Conservation (phyloP, 2,888 invertebrate species). For the Caenorhabditis plicata region DNA sequence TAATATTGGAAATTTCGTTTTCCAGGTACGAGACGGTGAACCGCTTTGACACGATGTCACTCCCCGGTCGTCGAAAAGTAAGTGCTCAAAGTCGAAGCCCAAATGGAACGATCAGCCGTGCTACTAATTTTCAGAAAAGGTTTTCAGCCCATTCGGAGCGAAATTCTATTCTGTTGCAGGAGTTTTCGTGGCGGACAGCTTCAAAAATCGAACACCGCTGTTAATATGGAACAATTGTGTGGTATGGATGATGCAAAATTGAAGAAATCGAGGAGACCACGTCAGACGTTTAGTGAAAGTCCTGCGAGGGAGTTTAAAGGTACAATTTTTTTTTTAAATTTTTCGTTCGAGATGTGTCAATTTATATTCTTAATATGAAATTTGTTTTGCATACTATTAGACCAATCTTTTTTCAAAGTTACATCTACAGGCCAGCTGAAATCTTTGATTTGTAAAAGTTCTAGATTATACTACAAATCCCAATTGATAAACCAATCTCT, state of each 20-base stretch:
- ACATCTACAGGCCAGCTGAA: neutral
- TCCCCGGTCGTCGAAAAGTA: slow-evolving; percentile 53
- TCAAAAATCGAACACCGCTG: slow-evolving; percentile 50
- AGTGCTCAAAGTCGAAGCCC: slow-evolving; percentile 43
- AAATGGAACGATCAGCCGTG: slow-evolving; percentile 43
- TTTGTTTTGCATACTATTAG: too few relatives aligned
- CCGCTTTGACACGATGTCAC: slow-evolving; percentile 57
- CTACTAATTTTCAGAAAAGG: slow-evolving; percentile 34
- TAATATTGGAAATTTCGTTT: too few relatives aligned
- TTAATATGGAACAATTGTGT: slow-evolving; percentile 49
- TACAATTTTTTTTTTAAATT: slow-evolving; percentile 1
- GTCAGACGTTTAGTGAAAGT: slow-evolving; percentile 44
- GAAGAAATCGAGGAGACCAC: slow-evolving; percentile 30
- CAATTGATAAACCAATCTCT: neutral
- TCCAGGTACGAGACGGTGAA: slow-evolving; percentile 13
- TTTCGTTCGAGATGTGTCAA: too few relatives aligned
- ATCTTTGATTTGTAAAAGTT: neutral
- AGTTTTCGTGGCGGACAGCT: slow-evolving; percentile 34
- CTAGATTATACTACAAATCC: too few relatives aligned
- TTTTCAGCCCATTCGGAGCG: neutral
- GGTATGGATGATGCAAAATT: slow-evolving; percentile 32
- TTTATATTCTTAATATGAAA: too few relatives aligned
- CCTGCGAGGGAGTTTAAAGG: slow-evolving; percentile 49
- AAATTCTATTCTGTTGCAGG: slow-evolving; percentile 12
- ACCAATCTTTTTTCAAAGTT: neutral